Conservation (phyloP, 2,113 vertebrate species). For the Oenanthe melanoleuca region DNA sequence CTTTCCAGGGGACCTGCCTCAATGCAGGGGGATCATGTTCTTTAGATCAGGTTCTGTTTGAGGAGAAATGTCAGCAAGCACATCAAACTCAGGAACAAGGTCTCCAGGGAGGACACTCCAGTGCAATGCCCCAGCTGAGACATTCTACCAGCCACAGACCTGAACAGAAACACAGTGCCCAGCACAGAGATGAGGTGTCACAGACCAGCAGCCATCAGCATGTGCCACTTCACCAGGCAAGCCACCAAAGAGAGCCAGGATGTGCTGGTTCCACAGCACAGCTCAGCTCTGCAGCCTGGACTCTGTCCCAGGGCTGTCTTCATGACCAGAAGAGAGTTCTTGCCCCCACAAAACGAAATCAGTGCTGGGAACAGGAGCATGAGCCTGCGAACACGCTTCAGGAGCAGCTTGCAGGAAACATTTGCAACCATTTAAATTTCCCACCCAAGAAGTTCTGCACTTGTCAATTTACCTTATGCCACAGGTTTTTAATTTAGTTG, state of each 20-base stretch:
- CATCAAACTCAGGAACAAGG: background rate
- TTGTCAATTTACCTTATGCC: conserved; percentile 61
- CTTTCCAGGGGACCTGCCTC: background rate
- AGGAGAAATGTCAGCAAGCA: background rate
- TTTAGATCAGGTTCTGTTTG: background rate
- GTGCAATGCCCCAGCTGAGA: background rate
- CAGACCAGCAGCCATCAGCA: background rate
- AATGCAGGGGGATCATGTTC: background rate
- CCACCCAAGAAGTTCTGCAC: conserved; percentile 56
- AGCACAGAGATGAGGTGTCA: background rate
- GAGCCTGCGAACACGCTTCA: background rate
- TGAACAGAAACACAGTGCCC: background rate
- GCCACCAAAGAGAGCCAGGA: background rate
- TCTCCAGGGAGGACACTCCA: background rate
- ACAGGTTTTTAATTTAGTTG: conserved; percentile 66
- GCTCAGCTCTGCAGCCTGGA: background rate
- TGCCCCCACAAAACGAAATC: background rate
- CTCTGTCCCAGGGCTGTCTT: background rate
- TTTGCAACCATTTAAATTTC: conserved; percentile 57
- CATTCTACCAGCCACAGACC: background rate
- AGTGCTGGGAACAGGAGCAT: background rate
- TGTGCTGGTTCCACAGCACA: background rate
- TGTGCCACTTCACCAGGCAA: background rate
- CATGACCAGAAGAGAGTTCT: background rate
- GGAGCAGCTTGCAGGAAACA: conserved; percentile 6